These are phyloP conservation scores for Lasioglossum albipes DNA, from an alignment of 1,140 invertebrate species.

Conservation along the genomic window DNA sequence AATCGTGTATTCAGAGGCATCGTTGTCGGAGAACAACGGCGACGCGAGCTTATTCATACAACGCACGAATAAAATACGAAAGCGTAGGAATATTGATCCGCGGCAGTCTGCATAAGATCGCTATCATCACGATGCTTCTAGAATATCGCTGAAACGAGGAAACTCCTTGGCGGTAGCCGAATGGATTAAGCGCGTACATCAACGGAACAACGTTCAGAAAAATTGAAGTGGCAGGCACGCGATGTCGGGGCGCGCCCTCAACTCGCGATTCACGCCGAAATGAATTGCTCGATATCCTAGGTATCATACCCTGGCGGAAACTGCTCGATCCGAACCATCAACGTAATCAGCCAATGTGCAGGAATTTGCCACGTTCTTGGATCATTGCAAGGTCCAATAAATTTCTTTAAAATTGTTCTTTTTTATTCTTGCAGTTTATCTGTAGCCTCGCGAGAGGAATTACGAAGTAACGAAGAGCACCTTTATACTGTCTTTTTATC, in stretches of 20 bases:
- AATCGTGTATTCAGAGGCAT: not conserved
- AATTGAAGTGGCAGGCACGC: constrained; percentile 46
- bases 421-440: too few species aligned
- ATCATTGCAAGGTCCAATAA: too few species aligned
- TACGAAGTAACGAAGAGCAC: too few species aligned
- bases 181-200: constrained; percentile 41
- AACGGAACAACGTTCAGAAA: constrained; percentile 21
- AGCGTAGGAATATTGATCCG: constrained; percentile 31
- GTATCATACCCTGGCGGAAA: not conserved
- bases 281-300: constrained; percentile 32
- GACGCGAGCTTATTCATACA: not conserved
- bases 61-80: constrained; percentile 15
- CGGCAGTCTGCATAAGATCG: constrained; percentile 25
- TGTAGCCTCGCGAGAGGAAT: too few species aligned
- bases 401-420: too few species aligned
- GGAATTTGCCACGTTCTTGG: too few species aligned
- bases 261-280: constrained; percentile 37
- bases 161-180: not conserved
- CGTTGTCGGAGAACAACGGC: not conserved
- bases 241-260: constrained; percentile 32
- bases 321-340: too few species aligned
- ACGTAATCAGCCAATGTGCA: too few species aligned
- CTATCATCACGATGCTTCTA: constrained; percentile 23
- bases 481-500: too few species aligned
- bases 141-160: not conserved